Evolutionary conservation across 2,113 vertebrate genomes (phyloP).

Genomic region (Brienomyrus longianalis): DNA sequence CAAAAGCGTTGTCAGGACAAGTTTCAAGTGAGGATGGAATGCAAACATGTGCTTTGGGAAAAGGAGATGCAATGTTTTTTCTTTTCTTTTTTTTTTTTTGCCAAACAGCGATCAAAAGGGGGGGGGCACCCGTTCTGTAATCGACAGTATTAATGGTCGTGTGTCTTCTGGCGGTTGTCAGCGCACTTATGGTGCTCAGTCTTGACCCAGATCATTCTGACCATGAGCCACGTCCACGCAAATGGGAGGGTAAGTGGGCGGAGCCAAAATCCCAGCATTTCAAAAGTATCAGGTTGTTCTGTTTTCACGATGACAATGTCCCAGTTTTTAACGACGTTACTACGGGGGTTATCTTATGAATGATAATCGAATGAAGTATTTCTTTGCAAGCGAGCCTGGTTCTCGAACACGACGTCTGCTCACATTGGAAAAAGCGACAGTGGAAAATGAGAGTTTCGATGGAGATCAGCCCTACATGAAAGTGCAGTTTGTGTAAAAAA

Average conservation of each 20-base stretch:
- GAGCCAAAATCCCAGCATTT: not conserved
- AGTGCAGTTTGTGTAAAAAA: not conserved
- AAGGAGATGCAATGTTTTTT: constrained; percentile 26
- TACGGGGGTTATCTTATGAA: not conserved
- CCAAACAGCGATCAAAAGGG: constrained; percentile 10
- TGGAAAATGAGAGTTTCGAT: not conserved
- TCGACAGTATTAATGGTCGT: not conserved
- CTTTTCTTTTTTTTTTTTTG: constrained; percentile 13
- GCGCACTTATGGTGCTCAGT: not conserved
- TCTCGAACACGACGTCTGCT: not conserved
- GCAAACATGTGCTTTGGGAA: constrained; percentile 42
- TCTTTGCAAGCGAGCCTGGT: not conserved
- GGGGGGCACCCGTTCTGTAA: not conserved
- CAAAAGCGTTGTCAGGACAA: constrained; percentile 44
- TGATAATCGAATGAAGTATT: not conserved
- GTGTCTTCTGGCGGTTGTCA: not conserved
- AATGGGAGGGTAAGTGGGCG: no score
- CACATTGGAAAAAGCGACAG: not conserved
- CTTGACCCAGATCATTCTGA: not conserved
- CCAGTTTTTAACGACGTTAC: not conserved
- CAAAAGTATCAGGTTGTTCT: not conserved
- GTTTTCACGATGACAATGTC: no score
- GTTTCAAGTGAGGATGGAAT: constrained; percentile 40
- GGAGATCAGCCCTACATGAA: not conserved
- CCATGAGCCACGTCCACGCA: not conserved